Conservation (phyloP, 2,888 invertebrate genomes). For the Drosophila neonasuta region DNA sequence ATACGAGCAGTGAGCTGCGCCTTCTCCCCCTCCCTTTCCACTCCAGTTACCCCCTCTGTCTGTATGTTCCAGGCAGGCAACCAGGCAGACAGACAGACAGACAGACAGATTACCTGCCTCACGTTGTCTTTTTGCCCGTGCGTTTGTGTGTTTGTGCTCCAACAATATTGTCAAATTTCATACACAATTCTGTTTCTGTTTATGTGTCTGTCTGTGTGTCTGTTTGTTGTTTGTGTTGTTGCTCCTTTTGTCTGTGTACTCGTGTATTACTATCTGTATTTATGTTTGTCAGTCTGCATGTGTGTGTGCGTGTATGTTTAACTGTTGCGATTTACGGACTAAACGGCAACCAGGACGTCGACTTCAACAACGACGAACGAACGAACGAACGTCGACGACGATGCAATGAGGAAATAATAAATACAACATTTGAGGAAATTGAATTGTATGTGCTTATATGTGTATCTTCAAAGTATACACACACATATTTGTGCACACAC, state of each 20-base stretch:
- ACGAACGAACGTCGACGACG: slow-evolving; percentile 43
- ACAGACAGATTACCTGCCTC: slow-evolving; percentile 46
- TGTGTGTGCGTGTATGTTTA: slow-evolving; percentile 49
- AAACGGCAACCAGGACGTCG: slow-evolving; percentile 51
- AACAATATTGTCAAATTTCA: slow-evolving; percentile 76
- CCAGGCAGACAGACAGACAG: slow-evolving; percentile 14
- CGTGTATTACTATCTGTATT: slow-evolving; percentile 4
- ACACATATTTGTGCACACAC: slow-evolving; percentile 10
- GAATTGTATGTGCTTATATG: slow-evolving; percentile 70
- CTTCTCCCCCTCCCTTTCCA: neutral
- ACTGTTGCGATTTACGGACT: slow-evolving; percentile 74
- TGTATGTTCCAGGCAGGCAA: neutral
- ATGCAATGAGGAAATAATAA: slow-evolving; percentile 79
- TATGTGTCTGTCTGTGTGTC: slow-evolving; percentile 26
- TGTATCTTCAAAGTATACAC: slow-evolving; percentile 30
- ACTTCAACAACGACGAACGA: slow-evolving; percentile 31
- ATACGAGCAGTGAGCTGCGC: slow-evolving; percentile 11
- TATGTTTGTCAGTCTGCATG: slow-evolving; percentile 6
- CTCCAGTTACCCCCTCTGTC: neutral
- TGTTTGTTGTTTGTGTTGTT: slow-evolving; percentile 20
- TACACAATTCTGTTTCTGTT: slow-evolving; percentile 31
- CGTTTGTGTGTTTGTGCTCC: slow-evolving; percentile 41
- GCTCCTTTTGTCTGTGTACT: slow-evolving; percentile 4
- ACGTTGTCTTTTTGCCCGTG: slow-evolving; percentile 23
- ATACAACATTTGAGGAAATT: slow-evolving; percentile 78